A percentile compares a stretch with the other conserved stretches of the same genome.
These are phyloP conservation scores for Hyalella azteca DNA, from an alignment of 2,888 invertebrate genomes.

Conservation along the genomic window DNA sequence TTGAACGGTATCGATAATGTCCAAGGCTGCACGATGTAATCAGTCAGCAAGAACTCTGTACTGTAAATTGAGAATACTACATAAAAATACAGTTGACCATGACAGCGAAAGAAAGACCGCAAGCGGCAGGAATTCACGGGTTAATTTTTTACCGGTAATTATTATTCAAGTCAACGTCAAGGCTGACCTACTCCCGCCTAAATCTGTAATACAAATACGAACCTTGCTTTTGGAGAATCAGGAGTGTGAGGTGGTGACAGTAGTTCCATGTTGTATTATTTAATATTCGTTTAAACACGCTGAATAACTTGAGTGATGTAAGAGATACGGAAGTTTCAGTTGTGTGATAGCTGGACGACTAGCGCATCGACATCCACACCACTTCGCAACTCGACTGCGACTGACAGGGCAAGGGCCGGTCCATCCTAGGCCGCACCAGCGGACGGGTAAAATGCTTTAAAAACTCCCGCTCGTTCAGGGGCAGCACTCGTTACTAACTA, in stretches of 20 bases:
- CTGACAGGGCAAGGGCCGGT: neutral
- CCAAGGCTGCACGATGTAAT: too few species aligned
- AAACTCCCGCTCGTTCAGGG: too few species aligned
- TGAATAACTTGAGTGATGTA: neutral
- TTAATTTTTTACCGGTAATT: too few species aligned
- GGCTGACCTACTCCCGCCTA: neutral
- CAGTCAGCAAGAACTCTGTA: too few species aligned
- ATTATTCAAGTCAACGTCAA: neutral
- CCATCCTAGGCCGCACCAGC: neutral
- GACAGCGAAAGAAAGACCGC: too few species aligned
- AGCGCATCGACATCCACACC: neutral
- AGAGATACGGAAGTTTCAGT: neutral
- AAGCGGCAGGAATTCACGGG: too few species aligned
- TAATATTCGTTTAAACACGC: neutral
- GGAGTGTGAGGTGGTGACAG: slow-evolving; percentile 21
- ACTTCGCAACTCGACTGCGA: slow-evolving; percentile 20
- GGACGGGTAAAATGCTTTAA: too few species aligned
- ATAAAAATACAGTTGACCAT: too few species aligned
- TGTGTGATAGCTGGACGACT: neutral
- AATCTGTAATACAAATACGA: neutral
- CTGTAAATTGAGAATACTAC: too few species aligned
- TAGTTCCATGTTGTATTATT: neutral
- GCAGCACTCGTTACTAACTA: too few species aligned
- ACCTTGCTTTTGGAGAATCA: slow-evolving; percentile 9
- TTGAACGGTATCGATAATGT: too few species aligned